These are phyloP conservation scores for Tringa solitaria DNA, from an alignment of 2,113 vertebrate genomes.

Conservation along the genomic window DNA sequence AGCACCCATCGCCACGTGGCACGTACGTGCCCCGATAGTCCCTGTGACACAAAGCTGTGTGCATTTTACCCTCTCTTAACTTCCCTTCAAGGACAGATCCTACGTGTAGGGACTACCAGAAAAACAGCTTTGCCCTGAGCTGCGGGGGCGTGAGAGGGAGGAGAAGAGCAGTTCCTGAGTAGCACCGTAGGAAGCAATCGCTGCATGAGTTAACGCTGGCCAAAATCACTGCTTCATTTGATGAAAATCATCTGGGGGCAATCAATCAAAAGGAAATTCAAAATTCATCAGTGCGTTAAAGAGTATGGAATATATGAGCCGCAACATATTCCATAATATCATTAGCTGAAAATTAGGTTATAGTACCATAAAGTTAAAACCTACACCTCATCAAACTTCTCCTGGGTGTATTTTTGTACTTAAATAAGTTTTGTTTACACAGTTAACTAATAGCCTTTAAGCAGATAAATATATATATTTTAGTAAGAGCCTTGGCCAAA, in stretches of 20 bases:
- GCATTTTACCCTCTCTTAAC: background rate
- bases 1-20: background rate
- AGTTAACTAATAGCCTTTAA: background rate
- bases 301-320: background rate
- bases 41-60: background rate
- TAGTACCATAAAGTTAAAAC: background rate
- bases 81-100: background rate
- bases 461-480: background rate
- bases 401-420: background rate
- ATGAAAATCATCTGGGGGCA: background rate
- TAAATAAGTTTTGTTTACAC: background rate
- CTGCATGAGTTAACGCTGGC: background rate
- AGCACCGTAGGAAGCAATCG: background rate
- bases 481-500: background rate
- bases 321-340: no score
- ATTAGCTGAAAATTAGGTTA: background rate
- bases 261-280: background rate
- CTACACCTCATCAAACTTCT: background rate
- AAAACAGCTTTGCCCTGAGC: background rate
- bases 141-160: background rate
- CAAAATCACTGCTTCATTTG: background rate
- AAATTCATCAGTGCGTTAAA: background rate
- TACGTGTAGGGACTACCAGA: background rate
- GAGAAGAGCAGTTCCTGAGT: accelerated
- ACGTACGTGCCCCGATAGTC: background rate